phyloP scores from a whole-genome alignment of 2,888 invertebrate species.

The Magallana nippona region DNA sequence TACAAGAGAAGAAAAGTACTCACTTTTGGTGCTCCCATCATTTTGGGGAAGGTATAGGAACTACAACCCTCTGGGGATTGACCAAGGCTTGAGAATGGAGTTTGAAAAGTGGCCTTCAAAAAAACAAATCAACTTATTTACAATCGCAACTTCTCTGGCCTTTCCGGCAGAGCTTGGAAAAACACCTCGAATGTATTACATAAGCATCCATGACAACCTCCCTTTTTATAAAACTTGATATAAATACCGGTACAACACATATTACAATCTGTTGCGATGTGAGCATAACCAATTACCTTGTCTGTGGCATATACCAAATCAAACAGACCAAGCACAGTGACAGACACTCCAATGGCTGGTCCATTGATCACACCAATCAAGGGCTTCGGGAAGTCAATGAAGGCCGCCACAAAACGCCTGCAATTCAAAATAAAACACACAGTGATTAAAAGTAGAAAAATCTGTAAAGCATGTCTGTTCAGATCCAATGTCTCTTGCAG shows the following conservation, averaged over 20 bases:
- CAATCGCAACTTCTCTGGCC: too few relatives aligned
- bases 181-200: too few relatives aligned
- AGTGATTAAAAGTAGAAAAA: background rate
- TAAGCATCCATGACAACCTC: too few relatives aligned
- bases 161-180: too few relatives aligned
- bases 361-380: slow-evolving; percentile 94
- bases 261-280: too few relatives aligned
- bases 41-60: slow-evolving; percentile 89
- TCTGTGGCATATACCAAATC: slow-evolving; percentile 93
- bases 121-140: too few relatives aligned
- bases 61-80: slow-evolving; percentile 94
- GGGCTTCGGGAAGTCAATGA: slow-evolving; percentile 93
- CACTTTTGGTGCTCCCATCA: slow-evolving; percentile 90
- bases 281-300: slow-evolving; percentile 83
- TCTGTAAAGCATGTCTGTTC: too few relatives aligned
- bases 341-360: slow-evolving; percentile 94
- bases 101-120: slow-evolving; percentile 89
- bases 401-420: slow-evolving; percentile 86
- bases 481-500: background rate
- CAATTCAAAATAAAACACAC: slow-evolving; percentile 64
- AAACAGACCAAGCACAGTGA: slow-evolving; percentile 90
- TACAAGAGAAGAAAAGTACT: slow-evolving; percentile 2
- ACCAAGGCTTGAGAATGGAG: slow-evolving; percentile 92
- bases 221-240: too few relatives aligned
- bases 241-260: too few relatives aligned